Percentiles rank a stretch among this genome's conserved stretches.
phyloP scores from a whole-genome alignment of 2,888 invertebrate genomes.

The Euzetes globulus region DNA sequence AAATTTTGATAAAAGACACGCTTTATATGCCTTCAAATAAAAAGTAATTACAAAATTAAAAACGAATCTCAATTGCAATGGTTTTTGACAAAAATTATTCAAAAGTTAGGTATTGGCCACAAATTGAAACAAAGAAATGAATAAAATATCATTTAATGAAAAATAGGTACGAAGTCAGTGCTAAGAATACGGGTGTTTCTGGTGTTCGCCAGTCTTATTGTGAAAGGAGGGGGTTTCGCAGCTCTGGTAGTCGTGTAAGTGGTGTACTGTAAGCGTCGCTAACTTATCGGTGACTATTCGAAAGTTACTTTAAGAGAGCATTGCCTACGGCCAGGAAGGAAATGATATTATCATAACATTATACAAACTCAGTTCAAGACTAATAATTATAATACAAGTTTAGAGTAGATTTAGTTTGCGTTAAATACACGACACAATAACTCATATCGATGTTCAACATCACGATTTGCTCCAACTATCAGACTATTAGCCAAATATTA shows the following conservation, averaged over 20 bases:
- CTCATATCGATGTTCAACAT: conserved; percentile 4
- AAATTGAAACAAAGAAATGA: not conserved
- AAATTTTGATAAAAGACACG: too few relatives aligned
- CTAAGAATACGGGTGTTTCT: not conserved
- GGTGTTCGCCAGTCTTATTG: conserved; percentile 16
- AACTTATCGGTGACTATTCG: not conserved
- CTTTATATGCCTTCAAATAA: too few relatives aligned
- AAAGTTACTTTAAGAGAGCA: conserved; percentile 20
- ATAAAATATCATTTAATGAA: not conserved
- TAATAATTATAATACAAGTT: conserved; percentile 19
- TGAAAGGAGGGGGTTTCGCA: not conserved
- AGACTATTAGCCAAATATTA: not conserved
- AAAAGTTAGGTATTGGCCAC: too few relatives aligned
- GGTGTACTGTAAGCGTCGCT: not conserved
- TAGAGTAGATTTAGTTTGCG: conserved; percentile 11
- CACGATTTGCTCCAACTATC: conserved; percentile 5
- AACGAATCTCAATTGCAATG: too few relatives aligned
- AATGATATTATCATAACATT: conserved; percentile 27
- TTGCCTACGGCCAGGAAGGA: conserved; percentile 27
- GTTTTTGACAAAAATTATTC: too few relatives aligned
- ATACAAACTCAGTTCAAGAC: conserved; percentile 3
- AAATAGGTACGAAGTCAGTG: not conserved
- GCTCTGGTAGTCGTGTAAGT: not conserved
- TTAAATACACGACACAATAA: conserved; percentile 27
- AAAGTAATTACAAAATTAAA: too few relatives aligned